Evolutionary conservation across 64 coral and sea anemone species (phyloP).

Genomic region (Montipora cactus): DNA sequence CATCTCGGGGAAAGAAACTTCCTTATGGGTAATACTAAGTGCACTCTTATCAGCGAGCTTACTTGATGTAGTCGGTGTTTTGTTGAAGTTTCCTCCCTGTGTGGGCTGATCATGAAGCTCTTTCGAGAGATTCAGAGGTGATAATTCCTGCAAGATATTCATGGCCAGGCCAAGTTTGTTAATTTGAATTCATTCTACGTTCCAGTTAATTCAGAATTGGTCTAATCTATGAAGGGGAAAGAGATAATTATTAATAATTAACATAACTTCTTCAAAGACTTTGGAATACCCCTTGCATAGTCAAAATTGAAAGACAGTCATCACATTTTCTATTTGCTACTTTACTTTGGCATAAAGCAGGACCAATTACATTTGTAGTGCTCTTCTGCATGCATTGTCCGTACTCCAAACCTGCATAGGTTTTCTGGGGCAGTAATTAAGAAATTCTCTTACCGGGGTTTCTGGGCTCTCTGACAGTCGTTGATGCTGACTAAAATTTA

Average conservation of each 20-base stretch:
- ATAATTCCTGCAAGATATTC: constrained; percentile 7
- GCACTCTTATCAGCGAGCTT: background rate
- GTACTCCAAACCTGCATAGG: background rate
- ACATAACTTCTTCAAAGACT: too few species aligned
- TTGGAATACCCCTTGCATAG: too few species aligned
- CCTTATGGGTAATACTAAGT: background rate
- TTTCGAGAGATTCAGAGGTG: constrained; percentile 26
- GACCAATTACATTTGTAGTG: background rate
- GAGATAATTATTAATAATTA: too few species aligned
- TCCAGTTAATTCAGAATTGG: too few species aligned
- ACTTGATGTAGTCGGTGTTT: constrained; percentile 5
- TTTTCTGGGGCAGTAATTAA: background rate
- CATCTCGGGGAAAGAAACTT: background rate
- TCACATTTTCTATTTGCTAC: background rate
- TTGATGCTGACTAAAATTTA: background rate
- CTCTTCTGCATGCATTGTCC: background rate
- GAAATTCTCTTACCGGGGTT: constrained; percentile 1
- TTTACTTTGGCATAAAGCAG: background rate
- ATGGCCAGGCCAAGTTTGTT: background rate
- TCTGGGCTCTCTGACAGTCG: background rate
- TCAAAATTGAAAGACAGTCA: background rate
- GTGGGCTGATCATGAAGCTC: constrained; percentile 17
- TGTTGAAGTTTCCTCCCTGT: background rate
- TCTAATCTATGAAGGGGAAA: too few species aligned
- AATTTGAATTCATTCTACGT: too few species aligned